These are phyloP conservation scores for Emydoidea blandingii DNA, from an alignment of 2,797 vertebrate genomes.

Conservation along the genomic window DNA sequence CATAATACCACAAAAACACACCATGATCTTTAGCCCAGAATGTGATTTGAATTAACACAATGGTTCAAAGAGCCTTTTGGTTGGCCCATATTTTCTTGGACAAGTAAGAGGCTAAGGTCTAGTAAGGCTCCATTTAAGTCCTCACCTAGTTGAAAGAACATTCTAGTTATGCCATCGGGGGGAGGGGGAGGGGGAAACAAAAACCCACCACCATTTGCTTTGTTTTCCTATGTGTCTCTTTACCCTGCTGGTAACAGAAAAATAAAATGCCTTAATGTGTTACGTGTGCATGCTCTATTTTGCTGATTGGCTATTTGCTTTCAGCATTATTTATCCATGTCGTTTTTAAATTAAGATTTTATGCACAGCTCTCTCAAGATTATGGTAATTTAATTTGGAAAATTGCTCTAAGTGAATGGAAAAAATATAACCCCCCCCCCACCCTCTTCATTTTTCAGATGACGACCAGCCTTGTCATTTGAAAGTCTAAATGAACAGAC, in stretches of 20 bases:
- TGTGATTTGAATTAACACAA: not conserved
- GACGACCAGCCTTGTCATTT: not conserved
- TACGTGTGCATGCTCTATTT: not conserved
- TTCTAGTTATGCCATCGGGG: not conserved
- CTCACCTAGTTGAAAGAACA: not conserved
- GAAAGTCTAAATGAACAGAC: not conserved
- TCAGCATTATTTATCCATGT: not conserved
- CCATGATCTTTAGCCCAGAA: not conserved
- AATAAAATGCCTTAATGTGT: not conserved
- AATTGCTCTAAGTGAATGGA: not conserved
- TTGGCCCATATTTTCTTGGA: not conserved
- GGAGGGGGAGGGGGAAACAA: no score
- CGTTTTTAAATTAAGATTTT: not conserved
- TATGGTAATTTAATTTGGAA: not conserved
- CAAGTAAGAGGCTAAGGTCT: not conserved
- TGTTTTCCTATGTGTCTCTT: not conserved
- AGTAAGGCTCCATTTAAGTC: not conserved
- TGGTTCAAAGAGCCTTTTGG: not conserved
- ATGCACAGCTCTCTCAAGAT: not conserved
- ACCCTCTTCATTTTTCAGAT: not conserved
- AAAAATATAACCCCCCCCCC: not conserved
- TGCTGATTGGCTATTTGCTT: not conserved
- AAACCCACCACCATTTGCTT: not conserved
- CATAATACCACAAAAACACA: not conserved
- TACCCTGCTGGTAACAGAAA: not conserved